phyloP scores from a whole-genome alignment of 2,113 vertebrate species.

The Mobula hypostoma region DNA sequence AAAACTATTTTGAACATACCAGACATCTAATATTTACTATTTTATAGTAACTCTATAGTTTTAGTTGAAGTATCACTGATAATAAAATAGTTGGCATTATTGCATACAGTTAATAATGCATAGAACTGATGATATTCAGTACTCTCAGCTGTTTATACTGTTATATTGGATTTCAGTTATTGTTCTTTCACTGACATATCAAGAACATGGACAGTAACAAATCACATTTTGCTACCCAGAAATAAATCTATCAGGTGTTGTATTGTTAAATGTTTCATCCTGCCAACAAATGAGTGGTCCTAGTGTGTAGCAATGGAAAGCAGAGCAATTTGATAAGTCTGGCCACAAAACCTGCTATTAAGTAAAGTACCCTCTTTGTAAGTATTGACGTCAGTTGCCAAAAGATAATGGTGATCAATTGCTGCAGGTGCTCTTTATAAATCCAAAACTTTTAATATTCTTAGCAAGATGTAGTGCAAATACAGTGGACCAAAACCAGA shows the following conservation, averaged over 20 bases:
- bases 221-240: not conserved
- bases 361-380: not conserved
- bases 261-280: not conserved
- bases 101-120: not conserved
- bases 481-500: not conserved
- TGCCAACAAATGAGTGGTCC: not conserved
- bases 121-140: not conserved
- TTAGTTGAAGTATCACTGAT: not conserved
- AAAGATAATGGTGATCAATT: not conserved
- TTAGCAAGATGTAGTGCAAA: not conserved
- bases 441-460: not conserved
- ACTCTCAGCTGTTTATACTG: conserved; percentile 3
- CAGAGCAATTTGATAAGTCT: not conserved
- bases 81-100: conserved; percentile 4
- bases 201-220: not conserved
- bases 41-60: not conserved
- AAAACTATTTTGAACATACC: not conserved
- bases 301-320: not conserved
- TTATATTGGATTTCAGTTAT: not conserved
- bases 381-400: not conserved
- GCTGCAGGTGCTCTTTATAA: not conserved
- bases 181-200: not conserved
- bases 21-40: not conserved
- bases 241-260: not conserved
- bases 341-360: not conserved